Conservation (phyloP, 2,888 invertebrate species). For the Cephus nigrinus region DNA sequence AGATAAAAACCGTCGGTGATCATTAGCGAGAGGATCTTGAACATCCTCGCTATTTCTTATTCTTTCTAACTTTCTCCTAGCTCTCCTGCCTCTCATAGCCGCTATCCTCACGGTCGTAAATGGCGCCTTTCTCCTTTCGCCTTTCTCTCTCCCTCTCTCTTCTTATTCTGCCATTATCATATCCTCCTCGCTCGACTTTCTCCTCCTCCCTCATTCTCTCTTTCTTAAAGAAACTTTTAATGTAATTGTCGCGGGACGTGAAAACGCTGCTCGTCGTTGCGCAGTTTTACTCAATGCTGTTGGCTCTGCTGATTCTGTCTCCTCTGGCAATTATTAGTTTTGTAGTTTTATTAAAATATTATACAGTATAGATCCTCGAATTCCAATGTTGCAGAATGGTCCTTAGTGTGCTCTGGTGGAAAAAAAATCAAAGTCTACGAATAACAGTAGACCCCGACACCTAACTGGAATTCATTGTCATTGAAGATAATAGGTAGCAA, state of each 20-base stretch:
- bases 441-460: neutral
- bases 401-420: neutral
- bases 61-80: constrained; percentile 3
- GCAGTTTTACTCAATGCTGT: neutral
- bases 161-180: constrained; percentile 1
- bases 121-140: neutral
- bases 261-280: constrained; percentile 43
- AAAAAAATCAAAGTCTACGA: neutral
- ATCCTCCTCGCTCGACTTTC: neutral
- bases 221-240: constrained; percentile 52
- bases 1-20: constrained; percentile 21
- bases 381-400: neutral
- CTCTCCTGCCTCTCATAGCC: neutral
- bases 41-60: constrained; percentile 5
- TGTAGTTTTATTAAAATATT: neutral
- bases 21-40: constrained; percentile 4
- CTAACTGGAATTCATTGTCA: neutral
- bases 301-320: neutral
- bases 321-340: neutral
- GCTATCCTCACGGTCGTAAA: neutral
- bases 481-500: neutral
- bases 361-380: neutral
- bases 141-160: constrained; percentile 4
- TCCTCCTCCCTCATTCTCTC: constrained; percentile 16
- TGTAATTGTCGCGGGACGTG: constrained; percentile 53